Percentiles rank a stretch among this genome's conserved stretches.
Evolutionary conservation across 2,888 invertebrate genomes (phyloP).

Genomic region (Hirtodrosophila trivittata): DNA sequence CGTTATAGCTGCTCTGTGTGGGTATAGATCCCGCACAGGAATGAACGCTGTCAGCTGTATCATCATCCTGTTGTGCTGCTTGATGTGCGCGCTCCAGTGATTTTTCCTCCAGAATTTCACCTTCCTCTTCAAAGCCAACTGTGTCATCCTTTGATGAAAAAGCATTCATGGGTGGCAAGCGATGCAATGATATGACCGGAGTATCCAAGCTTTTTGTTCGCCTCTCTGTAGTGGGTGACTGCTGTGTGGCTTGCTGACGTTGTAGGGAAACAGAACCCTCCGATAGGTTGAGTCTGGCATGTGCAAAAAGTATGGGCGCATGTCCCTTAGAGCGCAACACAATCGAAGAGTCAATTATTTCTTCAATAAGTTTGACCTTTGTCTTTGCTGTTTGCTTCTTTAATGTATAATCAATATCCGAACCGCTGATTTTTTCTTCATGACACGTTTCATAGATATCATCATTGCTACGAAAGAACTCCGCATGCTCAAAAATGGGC

Average conservation of each 20-base stretch:
- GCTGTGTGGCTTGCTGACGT: constrained; percentile 90
- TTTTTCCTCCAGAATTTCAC: constrained; percentile 87
- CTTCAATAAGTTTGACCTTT: constrained; percentile 87
- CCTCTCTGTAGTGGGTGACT: constrained; percentile 89
- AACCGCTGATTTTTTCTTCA: constrained; percentile 85
- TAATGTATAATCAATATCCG: constrained; percentile 85
- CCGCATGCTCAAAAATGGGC: constrained; percentile 86
- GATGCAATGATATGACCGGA: constrained; percentile 91
- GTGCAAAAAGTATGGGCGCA: constrained; percentile 91
- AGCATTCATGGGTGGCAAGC: constrained; percentile 92
- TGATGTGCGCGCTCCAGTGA: constrained; percentile 82
- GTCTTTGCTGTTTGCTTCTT: constrained; percentile 80
- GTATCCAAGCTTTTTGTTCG: constrained; percentile 93
- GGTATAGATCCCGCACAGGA: constrained; percentile 84
- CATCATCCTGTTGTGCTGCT: constrained; percentile 85
- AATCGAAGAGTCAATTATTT: constrained; percentile 88
- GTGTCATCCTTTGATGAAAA: constrained; percentile 96
- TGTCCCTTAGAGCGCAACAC: constrained; percentile 89
- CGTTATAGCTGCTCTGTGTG: constrained; percentile 78
- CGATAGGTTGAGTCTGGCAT: constrained; percentile 91
- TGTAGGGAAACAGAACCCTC: constrained; percentile 92
- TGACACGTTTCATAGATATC: constrained; percentile 84
- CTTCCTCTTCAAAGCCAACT: constrained; percentile 89
- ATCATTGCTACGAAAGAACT: constrained; percentile 86
- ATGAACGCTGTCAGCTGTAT: constrained; percentile 84